Conservation (phyloP, 2,113 vertebrate species). For the Oncorhynchus keta region DNA sequence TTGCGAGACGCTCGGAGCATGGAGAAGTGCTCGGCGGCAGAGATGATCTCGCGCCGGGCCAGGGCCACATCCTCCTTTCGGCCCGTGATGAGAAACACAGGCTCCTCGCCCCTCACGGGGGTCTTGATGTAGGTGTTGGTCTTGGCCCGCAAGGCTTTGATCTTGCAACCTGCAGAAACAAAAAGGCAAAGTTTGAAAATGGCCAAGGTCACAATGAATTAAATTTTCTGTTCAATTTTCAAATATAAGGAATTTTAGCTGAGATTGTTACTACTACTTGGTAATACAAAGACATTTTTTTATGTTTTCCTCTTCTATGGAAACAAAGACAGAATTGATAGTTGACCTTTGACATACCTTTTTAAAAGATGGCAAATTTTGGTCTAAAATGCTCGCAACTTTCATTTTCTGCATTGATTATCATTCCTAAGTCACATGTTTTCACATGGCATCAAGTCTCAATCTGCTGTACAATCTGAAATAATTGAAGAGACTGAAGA, state of each 20-base stretch:
- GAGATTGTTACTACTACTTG: neutral
- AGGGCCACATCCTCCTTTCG: conserved; percentile 94
- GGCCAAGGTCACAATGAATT: neutral
- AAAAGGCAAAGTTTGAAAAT: conserved; percentile 24
- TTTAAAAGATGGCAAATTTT: neutral
- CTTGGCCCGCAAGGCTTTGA: conserved; percentile 96
- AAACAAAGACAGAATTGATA: neutral
- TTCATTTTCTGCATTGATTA: neutral
- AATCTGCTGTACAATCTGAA: neutral
- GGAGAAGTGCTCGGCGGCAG: conserved; percentile 95
- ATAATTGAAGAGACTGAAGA: neutral
- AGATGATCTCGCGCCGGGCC: conserved; percentile 96
- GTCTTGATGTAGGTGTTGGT: conserved; percentile 99
- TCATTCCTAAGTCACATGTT: neutral
- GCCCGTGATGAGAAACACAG: conserved; percentile 95
- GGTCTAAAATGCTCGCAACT: neutral
- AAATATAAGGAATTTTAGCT: neutral
- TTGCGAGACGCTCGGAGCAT: conserved; percentile 97
- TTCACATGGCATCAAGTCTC: neutral
- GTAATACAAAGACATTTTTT: neutral
- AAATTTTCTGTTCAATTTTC: neutral
- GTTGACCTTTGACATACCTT: neutral
- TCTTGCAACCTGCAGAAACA: conserved; percentile 90
- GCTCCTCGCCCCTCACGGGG: conserved; percentile 92
- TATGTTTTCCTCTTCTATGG: neutral